Base-by-base conservation (phyloP, 2,888 invertebrate genomes). In the Lissocephala sabroskyi region DNA sequence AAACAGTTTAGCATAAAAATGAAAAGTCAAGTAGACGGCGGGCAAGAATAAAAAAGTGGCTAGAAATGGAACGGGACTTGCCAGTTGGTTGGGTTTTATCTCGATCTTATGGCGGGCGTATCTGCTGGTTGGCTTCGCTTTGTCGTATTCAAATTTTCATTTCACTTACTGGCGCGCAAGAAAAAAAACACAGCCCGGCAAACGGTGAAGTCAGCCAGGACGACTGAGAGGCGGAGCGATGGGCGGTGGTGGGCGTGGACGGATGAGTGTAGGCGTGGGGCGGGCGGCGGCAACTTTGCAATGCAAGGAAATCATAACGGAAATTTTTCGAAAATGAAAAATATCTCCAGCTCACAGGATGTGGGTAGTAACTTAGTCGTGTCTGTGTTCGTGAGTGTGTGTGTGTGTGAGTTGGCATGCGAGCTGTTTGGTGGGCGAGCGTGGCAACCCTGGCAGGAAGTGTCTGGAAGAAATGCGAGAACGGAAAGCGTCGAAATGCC, bases 221-320 rank as follows among this genome's bases (percentile, higher is more conserved):
- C 56, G 55, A 56, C 50, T 59, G 56, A 45, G 49, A 58, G 35
- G 42, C 32, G 36, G 16, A 50, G 19, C 41, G 42, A 3, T 9
- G 26, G n/a, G n/a, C n/a, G n/a, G n/a, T n/a, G n/a, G n/a, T n/a
- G n/a, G 18, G 17, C 33, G 4, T n/a, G n/a, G 49, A 58, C 48
- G 35, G 42, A 36, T 35, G 16, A 50, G 19, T 44, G 42, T 5
- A 11, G 26, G n/a, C 17, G n/a, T n/a, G n/a, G n/a, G n/a, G n/a
- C n/a, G n/a, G 18, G 17, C 33, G 4, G 7, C 14, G 4, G 13
- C 32, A 14, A 41, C 26, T 29, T 10, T 61, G 59, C 63, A 62
- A 50, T 55, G 53, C 58, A 56, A 62, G 65, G 61, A 77, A 78
- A 76, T 73, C 70, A 79, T 75, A 77, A 75, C 73, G 68, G 78